phyloP scores from a whole-genome alignment of 2,113 vertebrate genomes.

The Puntigrus tetrazona region DNA sequence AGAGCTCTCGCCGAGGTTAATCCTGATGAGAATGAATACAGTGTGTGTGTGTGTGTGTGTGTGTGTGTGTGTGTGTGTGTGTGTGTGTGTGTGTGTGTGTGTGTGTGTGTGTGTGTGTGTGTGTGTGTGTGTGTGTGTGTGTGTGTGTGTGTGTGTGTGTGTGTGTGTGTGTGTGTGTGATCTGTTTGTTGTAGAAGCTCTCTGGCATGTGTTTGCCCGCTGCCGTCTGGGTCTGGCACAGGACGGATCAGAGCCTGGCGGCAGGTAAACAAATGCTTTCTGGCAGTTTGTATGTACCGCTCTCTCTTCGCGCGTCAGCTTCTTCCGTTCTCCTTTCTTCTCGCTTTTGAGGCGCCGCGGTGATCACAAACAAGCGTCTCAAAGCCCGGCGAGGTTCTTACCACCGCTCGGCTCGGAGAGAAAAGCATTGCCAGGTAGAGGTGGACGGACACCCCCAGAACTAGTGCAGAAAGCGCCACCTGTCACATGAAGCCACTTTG shows the following conservation, averaged over 20 bases:
- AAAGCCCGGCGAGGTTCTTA: neutral
- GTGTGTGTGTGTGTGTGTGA: constrained; percentile 7
- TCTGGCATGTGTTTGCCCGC: neutral
- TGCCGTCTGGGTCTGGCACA: neutral
- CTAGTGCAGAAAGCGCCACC: too few relatives aligned
- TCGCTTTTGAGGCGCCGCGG: neutral
- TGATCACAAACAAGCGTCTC: constrained; percentile 21
- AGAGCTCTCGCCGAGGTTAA: neutral
- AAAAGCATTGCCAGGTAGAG: neutral
- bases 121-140: constrained; percentile 7
- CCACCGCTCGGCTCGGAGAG: neutral
- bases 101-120: constrained; percentile 7
- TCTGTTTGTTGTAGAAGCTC: neutral
- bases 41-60: constrained; percentile 10
- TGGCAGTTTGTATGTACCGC: neutral
- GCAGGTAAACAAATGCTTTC: constrained; percentile 29
- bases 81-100: constrained; percentile 7
- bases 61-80: constrained; percentile 7
- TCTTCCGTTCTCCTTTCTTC: neutral
- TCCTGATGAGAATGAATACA: neutral
- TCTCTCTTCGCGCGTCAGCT: neutral
- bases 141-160: constrained; percentile 7
- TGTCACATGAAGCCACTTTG: too few relatives aligned
- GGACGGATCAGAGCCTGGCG: neutral
- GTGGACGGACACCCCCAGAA: neutral